Base-by-base conservation (phyloP, 2,113 vertebrate species). In the Jaculus jaculus region DNA sequence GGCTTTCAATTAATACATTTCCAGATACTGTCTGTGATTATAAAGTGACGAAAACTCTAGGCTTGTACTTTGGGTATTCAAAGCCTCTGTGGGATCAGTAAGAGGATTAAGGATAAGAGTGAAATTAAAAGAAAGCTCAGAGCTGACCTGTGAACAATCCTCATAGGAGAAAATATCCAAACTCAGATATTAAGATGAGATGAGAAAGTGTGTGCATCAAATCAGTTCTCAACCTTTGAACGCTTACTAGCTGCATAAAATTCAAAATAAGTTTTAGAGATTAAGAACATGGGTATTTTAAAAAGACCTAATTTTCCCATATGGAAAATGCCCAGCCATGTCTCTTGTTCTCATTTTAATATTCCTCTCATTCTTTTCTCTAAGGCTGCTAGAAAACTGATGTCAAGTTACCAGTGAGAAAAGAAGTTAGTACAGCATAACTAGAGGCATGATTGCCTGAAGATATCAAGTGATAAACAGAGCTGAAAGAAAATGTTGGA, bases 101-200 rank as follows among this genome's bases (percentile, higher is more conserved):
- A 95, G 94, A 97, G 96, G 97, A 95, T 97, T 96, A 97, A 87
- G 73, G 87, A 82, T 72, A 74, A 82, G 84, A 34, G 87, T 87
- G 85, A 92, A 97, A 94, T 95, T 72, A 94, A 96, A 97, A 92
- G 93, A 92, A 90, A 88, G 88, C 96, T 97, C 92, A 88, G 66
- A 42, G 8, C 1, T 93, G 79, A 88, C 87, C 90, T 95, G 79
- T 85, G 95, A 95, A 86, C 69, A 89, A 16, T 42, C 63, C 66
- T 95, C 18, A 12, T 54, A 92, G 60, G 58, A 66, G 74, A 74
- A 71, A 73, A 61, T 82, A 92, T 58, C 92, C 90, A 66, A 77
- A 90, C 23, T 91, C 30, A 61, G 39, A 74, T 96, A 78, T 68
- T 63, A 93, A 92, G 34, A 42, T 73, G 84, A 83, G 93, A 94